Conservation (phyloP, 2,113 vertebrate genomes). For the Phainopepla nitens region DNA sequence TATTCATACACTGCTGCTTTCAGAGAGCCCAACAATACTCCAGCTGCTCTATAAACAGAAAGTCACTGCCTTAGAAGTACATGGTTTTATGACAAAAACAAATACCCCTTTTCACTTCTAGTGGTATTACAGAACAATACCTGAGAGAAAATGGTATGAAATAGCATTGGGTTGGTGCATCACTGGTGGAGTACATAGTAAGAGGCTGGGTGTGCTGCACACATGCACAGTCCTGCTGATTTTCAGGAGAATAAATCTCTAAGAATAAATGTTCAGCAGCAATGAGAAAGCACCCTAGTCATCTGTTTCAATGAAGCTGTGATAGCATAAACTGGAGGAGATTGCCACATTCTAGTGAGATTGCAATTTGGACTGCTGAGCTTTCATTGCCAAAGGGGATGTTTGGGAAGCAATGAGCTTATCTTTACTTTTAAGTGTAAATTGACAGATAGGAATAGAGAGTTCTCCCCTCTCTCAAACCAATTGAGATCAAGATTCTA, state of each 20-base stretch:
- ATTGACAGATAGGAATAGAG: neutral
- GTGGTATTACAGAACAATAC: neutral
- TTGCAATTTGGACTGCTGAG: constrained; percentile 11
- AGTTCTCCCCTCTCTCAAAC: neutral
- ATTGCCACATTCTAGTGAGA: neutral
- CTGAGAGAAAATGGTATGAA: neutral
- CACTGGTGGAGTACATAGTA: neutral
- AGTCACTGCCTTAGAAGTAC: neutral
- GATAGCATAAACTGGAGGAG: neutral
- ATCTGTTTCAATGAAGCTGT: neutral
- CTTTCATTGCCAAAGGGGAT: neutral
- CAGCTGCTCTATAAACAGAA: neutral
- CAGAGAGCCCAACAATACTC: neutral
- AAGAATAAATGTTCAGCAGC: neutral
- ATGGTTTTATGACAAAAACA: neutral
- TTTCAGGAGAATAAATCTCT: neutral
- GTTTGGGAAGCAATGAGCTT: neutral
- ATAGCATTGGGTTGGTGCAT: neutral
- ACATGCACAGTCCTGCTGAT: neutral
- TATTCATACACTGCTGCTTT: neutral
- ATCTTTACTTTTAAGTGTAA: constrained; percentile 24
- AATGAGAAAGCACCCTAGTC: neutral
- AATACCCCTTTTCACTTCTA: neutral
- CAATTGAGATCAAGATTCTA: neutral
- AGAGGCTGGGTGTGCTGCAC: neutral